These are phyloP conservation scores for Caenorhabditis sp. DNA, from an alignment of 2,888 invertebrate genomes.

Conservation along the genomic window DNA sequence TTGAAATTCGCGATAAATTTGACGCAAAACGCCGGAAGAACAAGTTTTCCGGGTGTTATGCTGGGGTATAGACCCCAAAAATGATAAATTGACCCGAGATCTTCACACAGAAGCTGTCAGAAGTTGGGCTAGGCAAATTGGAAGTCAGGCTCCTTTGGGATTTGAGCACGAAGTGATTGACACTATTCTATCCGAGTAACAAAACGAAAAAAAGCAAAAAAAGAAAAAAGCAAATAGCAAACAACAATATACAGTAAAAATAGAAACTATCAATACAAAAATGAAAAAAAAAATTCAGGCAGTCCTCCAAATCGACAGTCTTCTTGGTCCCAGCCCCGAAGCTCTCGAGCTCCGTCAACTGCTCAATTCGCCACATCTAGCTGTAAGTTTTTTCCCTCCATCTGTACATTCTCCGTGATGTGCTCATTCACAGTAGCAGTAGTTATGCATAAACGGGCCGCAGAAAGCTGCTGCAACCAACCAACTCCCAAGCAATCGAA, in stretches of 20 bases:
- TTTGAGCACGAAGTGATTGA: neutral
- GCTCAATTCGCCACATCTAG: conserved; percentile 77
- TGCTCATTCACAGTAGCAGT: too few relatives aligned
- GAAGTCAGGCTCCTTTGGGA: neutral
- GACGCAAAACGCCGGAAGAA: conserved; percentile 45
- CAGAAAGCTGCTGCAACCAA: too few relatives aligned
- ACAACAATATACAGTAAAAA: neutral
- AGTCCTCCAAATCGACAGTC: conserved; percentile 70
- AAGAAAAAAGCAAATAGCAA: conserved; percentile 1
- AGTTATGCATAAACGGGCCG: conserved; percentile 42
- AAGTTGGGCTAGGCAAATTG: conserved; percentile 5
- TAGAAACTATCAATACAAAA: neutral
- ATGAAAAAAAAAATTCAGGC: conserved; percentile 62
- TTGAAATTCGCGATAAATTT: conserved; percentile 44
- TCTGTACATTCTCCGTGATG: too few relatives aligned
- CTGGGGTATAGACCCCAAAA: conserved; percentile 25
- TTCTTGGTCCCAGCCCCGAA: conserved; percentile 77
- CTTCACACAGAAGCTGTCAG: conserved; percentile 49
- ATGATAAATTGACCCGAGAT: conserved; percentile 57
- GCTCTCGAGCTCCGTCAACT: conserved; percentile 76
- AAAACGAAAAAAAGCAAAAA: neutral
- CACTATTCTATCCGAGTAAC: neutral
- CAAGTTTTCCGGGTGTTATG: conserved; percentile 35
- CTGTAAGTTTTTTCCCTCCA: too few relatives aligned
- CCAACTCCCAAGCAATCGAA: conserved; percentile 38